Percentiles rank a stretch among this genome's conserved stretches.
These are phyloP conservation scores for Amblyornis subalaris DNA, from an alignment of 2,113 vertebrate species.

Conservation along the genomic window DNA sequence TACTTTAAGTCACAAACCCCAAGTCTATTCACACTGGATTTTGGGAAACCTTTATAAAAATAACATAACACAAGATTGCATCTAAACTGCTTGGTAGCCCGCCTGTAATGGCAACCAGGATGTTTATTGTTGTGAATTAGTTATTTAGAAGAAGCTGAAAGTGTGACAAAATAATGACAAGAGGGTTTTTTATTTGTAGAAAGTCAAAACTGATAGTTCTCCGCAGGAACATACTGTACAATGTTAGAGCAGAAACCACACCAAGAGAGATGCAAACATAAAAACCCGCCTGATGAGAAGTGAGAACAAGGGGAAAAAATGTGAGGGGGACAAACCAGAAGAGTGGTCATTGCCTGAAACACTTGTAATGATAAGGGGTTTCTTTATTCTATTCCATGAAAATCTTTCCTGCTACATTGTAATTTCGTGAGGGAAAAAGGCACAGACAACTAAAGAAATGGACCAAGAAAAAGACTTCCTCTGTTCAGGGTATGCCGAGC, in stretches of 20 bases:
- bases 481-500: neutral
- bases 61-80: conserved; percentile 29
- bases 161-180: conserved; percentile 44
- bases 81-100: conserved; percentile 34
- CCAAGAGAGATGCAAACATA: neutral
- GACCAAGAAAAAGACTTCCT: neutral
- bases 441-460: neutral
- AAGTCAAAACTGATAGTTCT: neutral
- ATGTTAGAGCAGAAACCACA: neutral
- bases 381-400: neutral
- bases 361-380: neutral
- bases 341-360: neutral
- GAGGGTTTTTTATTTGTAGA: neutral
- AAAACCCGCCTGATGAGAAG: neutral
- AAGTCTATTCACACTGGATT: neutral
- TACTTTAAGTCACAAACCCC: conserved; percentile 24
- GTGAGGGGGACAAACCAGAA: neutral
- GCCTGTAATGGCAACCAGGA: conserved; percentile 45
- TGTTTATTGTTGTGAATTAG: conserved; percentile 42
- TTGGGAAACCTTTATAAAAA: conserved; percentile 40
- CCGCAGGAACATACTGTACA: neutral
- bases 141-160: conserved; percentile 49
- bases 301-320: neutral
- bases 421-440: neutral
- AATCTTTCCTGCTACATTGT: neutral